A percentile compares a stretch with the other conserved stretches of the same genome.
These are phyloP conservation scores for Okamejei kenojei DNA, from an alignment of 2,797 vertebrate species.

Conservation along the genomic window DNA sequence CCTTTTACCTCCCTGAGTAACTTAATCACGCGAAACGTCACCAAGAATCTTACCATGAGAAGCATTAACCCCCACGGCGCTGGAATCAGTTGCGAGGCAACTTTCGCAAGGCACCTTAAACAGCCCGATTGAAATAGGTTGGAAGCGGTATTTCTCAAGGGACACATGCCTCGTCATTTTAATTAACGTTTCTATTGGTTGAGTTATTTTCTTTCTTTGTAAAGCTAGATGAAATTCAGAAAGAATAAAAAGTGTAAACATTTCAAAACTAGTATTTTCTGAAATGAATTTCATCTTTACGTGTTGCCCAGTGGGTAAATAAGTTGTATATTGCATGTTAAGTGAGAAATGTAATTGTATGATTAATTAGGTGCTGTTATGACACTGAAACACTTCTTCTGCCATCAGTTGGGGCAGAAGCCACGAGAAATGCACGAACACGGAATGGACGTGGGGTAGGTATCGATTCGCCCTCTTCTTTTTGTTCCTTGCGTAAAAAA, in stretches of 20 bases:
- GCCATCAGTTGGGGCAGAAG: neutral
- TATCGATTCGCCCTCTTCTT: neutral
- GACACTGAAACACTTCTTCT: neutral
- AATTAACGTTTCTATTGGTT: neutral
- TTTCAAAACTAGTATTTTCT: no score
- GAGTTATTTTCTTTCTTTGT: no score
- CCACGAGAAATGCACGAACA: neutral
- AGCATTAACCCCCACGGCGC: neutral
- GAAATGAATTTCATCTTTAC: neutral
- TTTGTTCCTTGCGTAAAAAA: neutral
- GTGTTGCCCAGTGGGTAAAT: neutral
- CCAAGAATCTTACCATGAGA: neutral
- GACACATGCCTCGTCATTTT: neutral
- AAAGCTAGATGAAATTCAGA: neutral
- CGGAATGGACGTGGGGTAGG: neutral
- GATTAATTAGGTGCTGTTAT: neutral
- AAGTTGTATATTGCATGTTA: neutral
- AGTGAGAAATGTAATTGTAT: neutral
- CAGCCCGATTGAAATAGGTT: neutral
- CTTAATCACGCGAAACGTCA: constrained; percentile 2
- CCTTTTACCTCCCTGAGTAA: neutral
- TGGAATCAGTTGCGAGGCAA: neutral
- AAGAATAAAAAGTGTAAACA: neutral
- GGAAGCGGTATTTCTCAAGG: neutral
- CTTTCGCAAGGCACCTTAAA: neutral